Percentiles rank a stretch among this genome's conserved stretches.
Conservation (phyloP, 2,888 invertebrate genomes). For the Erebia palarica region DNA sequence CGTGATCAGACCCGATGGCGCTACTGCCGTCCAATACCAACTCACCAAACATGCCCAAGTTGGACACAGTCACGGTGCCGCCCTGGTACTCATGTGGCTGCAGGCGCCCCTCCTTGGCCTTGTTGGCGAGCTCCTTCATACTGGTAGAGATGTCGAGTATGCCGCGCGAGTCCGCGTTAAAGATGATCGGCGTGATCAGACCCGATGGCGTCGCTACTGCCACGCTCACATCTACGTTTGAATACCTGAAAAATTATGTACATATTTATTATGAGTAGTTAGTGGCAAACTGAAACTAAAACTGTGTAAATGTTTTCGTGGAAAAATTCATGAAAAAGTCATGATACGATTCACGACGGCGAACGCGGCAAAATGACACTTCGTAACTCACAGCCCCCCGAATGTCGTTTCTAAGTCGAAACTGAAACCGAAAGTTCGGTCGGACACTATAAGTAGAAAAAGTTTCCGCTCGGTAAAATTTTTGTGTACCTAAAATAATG, state of each 20-base stretch:
- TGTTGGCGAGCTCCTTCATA: slow-evolving; percentile 90
- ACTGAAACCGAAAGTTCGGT: too few species aligned
- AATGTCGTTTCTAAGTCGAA: too few species aligned
- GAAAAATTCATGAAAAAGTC: too few species aligned
- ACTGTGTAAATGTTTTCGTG: too few species aligned
- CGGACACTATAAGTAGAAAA: too few species aligned
- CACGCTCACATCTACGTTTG: slow-evolving; percentile 96
- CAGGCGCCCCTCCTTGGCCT: slow-evolving; percentile 94
- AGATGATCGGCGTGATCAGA: slow-evolving; percentile 97
- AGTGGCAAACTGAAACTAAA: too few species aligned
- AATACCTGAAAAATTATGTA: slow-evolving; percentile 82
- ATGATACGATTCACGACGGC: too few species aligned
- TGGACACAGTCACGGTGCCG: slow-evolving; percentile 96
- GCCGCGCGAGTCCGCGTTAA: slow-evolving; percentile 95
- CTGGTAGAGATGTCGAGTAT: slow-evolving; percentile 90
- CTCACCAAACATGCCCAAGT: slow-evolving; percentile 95
- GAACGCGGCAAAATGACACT: too few species aligned
- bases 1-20: slow-evolving; percentile 96
- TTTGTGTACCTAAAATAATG: too few species aligned
- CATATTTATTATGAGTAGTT: too few species aligned
- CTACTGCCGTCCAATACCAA: slow-evolving; percentile 85
- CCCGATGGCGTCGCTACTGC: slow-evolving; percentile 98
- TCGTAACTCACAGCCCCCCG: too few species aligned
- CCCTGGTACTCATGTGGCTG: slow-evolving; percentile 98
- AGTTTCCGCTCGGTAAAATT: too few species aligned